A percentile compares a stretch with the other conserved stretches of the same genome.
Evolutionary conservation across 2,797 vertebrate genomes (phyloP).

Genomic region (Erethizon dorsatum): DNA sequence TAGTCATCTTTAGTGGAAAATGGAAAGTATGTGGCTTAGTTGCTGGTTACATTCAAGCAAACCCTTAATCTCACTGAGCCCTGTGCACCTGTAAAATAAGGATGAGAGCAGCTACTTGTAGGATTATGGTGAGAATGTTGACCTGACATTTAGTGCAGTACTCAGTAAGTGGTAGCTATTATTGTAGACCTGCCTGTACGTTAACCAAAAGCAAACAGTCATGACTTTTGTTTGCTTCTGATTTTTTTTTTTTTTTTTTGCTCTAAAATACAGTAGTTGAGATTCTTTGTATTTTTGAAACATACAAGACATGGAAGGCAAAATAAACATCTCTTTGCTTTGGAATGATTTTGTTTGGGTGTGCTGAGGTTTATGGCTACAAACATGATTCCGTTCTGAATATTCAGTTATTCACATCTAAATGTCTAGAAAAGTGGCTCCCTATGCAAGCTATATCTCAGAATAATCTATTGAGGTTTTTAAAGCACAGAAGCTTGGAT

Average conservation of each 20-base stretch:
- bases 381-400: slow-evolving; percentile 42
- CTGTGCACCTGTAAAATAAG: neutral
- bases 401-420: slow-evolving; percentile 44
- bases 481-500: neutral
- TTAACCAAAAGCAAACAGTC: slow-evolving; percentile 4
- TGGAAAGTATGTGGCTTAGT: neutral
- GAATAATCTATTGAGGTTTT: neutral
- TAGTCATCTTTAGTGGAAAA: neutral
- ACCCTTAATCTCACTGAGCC: neutral
- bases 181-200: neutral
- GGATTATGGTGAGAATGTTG: neutral
- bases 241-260: neutral
- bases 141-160: neutral
- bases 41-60: neutral
- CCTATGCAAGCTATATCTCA: neutral
- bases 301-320: slow-evolving; percentile 6
- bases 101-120: neutral
- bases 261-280: neutral
- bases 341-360: slow-evolving; percentile 12
- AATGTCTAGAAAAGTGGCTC: neutral
- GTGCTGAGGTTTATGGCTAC: neutral
- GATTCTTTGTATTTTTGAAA: slow-evolving; percentile 13
- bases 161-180: neutral
- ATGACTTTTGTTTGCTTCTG: neutral
- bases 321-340: neutral